Conservation (phyloP, 2,888 invertebrate species). For the Chloroclysta siterata region DNA sequence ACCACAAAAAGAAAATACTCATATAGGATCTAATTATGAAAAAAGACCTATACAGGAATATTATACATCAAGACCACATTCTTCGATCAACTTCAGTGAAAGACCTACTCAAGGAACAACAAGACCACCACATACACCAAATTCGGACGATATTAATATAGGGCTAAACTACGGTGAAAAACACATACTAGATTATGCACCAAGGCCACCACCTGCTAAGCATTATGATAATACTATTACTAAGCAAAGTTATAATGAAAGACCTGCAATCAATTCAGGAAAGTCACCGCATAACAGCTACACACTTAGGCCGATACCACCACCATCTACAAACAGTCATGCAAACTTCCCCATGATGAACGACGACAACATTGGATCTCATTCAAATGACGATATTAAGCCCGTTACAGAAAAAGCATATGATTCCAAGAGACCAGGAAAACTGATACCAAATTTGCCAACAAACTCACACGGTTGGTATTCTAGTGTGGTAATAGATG, state of each 20-base stretch:
- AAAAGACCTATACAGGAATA: slow-evolving; percentile 18
- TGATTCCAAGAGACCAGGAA: slow-evolving; percentile 64
- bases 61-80: slow-evolving; percentile 20
- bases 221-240: slow-evolving; percentile 30
- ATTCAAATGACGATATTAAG: slow-evolving; percentile 48
- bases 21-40: slow-evolving; percentile 7
- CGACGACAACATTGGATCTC: slow-evolving; percentile 48
- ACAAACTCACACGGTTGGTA: slow-evolving; percentile 82
- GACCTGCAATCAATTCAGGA: slow-evolving; percentile 25
- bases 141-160: slow-evolving; percentile 8
- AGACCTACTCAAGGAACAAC: slow-evolving; percentile 16
- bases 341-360: slow-evolving; percentile 80
- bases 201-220: slow-evolving; percentile 9
- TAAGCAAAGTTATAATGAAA: slow-evolving; percentile 42
- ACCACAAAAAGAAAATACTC: slow-evolving; percentile 4
- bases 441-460: slow-evolving; percentile 69
- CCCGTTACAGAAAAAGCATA: slow-evolving; percentile 58
- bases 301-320: slow-evolving; percentile 45
- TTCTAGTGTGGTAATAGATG: slow-evolving; percentile 65
- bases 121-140: neutral
- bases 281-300: slow-evolving; percentile 24
- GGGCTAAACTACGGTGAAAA: slow-evolving; percentile 24
- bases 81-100: slow-evolving; percentile 8
- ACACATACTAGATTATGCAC: slow-evolving; percentile 18
- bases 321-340: slow-evolving; percentile 71